Evolutionary conservation across 2,113 vertebrate species (phyloP).

Genomic region (Leptodactylus fuscus): DNA sequence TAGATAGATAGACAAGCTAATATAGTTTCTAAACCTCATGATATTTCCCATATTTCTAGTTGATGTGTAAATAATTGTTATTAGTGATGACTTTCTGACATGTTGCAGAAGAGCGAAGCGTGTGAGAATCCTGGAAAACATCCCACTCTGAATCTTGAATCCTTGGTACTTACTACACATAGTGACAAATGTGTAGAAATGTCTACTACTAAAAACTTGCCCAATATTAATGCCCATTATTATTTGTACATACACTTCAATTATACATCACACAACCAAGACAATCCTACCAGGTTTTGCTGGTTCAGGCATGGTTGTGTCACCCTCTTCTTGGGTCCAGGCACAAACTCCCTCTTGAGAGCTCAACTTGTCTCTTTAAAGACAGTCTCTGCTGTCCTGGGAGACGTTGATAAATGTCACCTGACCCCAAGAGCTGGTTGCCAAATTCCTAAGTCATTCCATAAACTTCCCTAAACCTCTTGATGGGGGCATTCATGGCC

Average conservation of each 20-base stretch:
- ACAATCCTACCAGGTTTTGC: slow-evolving; percentile 53
- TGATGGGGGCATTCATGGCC: background rate
- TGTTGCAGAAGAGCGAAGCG: background rate
- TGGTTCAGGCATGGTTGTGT: slow-evolving; percentile 59
- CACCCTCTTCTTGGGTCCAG: slow-evolving; percentile 37
- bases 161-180: background rate
- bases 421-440: slow-evolving; percentile 48
- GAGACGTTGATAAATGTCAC: slow-evolving; percentile 51
- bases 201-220: background rate
- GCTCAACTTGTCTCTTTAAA: slow-evolving; percentile 41
- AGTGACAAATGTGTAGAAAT: background rate
- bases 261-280: background rate
- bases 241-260: background rate
- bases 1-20: background rate
- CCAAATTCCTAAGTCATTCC: slow-evolving; percentile 64
- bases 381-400: slow-evolving; percentile 26
- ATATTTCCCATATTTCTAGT: background rate
- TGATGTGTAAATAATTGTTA: background rate
- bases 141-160: background rate
- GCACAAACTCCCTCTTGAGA: background rate
- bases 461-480: slow-evolving; percentile 62
- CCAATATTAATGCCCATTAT: background rate
- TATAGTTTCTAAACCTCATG: background rate
- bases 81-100: background rate
- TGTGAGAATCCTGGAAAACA: background rate